Evolutionary conservation across 1,140 invertebrate species (phyloP).

Genomic region (Drosophila navojoa): DNA sequence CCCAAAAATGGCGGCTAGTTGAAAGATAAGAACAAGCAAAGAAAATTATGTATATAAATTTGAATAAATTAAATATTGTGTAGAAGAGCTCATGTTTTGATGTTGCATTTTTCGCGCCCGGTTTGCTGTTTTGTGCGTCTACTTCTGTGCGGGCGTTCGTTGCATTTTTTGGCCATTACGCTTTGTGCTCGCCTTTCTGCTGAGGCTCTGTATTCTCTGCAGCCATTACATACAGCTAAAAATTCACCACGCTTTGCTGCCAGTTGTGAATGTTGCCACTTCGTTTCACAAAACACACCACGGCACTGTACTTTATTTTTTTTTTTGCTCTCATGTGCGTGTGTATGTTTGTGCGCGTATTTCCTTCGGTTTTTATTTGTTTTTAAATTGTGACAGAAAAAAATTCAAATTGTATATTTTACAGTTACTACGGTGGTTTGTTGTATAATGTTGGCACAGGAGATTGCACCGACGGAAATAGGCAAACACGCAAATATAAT

Average conservation of each 20-base stretch:
- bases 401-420: constrained; percentile 26
- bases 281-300: constrained; percentile 57
- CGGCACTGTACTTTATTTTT: constrained; percentile 77
- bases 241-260: constrained; percentile 56
- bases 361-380: constrained; percentile 45
- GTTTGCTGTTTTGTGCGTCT: constrained; percentile 46
- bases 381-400: constrained; percentile 55
- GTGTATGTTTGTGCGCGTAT: constrained; percentile 51
- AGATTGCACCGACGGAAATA: constrained; percentile 87
- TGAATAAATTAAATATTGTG: not conserved
- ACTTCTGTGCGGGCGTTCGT: constrained; percentile 34
- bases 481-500: constrained; percentile 87
- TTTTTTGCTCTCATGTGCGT: constrained; percentile 37
- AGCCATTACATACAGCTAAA: constrained; percentile 47
- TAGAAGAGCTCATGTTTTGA: constrained; percentile 4
- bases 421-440: constrained; percentile 45
- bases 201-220: constrained; percentile 55
- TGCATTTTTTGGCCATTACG: constrained; percentile 45
- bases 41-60: not conserved
- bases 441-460: constrained; percentile 79
- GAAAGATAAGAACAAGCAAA: constrained; percentile 34
- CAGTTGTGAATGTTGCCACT: constrained; percentile 53
- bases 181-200: constrained; percentile 42
- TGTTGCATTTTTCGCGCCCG: constrained; percentile 50
- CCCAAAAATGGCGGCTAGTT: constrained; percentile 36